Percentiles rank a stretch among this genome's conserved stretches.
phyloP scores from a whole-genome alignment of 2,888 invertebrate species.

The Eudasyphora cyanicolor region DNA sequence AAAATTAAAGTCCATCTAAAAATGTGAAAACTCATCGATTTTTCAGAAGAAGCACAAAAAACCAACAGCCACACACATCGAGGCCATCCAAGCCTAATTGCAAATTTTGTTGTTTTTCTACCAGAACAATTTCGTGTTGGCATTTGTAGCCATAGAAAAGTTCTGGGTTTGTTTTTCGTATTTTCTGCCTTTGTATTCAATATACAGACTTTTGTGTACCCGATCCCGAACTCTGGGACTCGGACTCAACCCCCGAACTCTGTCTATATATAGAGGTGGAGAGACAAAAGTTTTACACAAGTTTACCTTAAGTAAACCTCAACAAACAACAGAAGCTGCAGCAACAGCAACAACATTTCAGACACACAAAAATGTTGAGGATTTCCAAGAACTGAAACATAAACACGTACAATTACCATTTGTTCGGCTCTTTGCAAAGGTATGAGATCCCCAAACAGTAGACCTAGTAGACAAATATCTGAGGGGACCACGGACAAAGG shows the following conservation, averaged over 20 bases:
- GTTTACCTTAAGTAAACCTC: conserved; percentile 64
- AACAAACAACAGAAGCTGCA: conserved; percentile 14
- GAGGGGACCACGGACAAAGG: conserved; percentile 5
- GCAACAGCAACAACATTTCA: background rate
- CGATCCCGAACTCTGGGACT: too few species aligned
- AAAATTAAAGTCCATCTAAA: background rate
- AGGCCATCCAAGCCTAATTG: conserved; percentile 31
- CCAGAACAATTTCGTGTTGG: background rate
- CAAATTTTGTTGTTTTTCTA: conserved; percentile 8
- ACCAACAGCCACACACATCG: too few species aligned
- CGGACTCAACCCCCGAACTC: conserved; percentile 5
- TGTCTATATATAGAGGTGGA: conserved; percentile 6
- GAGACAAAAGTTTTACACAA: conserved; percentile 54
- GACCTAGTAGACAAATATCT: background rate
- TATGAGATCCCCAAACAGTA: background rate
- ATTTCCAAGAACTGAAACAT: conserved; percentile 10
- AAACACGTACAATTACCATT: conserved; percentile 32
- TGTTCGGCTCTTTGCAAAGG: background rate
- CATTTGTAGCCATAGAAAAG: background rate
- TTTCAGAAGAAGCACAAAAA: background rate
- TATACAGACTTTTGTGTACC: background rate
- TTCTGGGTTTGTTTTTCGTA: background rate
- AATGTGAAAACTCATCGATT: conserved; percentile 2
- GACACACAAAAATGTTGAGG: background rate
- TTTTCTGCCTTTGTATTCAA: background rate